A percentile compares a stretch with the other conserved stretches of the same genome.
Conservation (phyloP, 2,113 vertebrate genomes). For the Melanerpes formicivorus region DNA sequence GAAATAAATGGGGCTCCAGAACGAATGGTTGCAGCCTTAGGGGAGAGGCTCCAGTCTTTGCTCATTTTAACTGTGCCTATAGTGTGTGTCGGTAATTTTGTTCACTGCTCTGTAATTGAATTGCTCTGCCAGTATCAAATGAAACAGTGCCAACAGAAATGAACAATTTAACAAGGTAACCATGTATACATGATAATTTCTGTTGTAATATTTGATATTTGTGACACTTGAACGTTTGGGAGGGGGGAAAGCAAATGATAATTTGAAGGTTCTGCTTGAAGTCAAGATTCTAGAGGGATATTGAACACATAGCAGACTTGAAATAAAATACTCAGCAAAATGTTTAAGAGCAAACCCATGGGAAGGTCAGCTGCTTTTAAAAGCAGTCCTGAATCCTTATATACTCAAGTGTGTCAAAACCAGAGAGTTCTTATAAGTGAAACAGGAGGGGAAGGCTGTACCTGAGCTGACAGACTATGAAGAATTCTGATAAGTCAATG, state of each 20-base stretch:
- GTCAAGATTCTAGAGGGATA: neutral
- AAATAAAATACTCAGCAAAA: neutral
- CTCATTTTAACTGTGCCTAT: slow-evolving; percentile 49
- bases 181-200: neutral
- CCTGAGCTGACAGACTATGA: neutral
- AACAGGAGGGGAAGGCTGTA: neutral
- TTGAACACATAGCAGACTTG: fast-evolving
- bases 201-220: slow-evolving; percentile 8
- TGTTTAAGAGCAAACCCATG: neutral
- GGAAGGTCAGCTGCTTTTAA: neutral
- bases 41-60: slow-evolving; percentile 22
- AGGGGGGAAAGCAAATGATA: neutral
- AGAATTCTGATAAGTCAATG: neutral
- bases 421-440: neutral
- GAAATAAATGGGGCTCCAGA: slow-evolving; percentile 18
- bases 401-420: neutral
- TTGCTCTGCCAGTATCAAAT: neutral
- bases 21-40: slow-evolving; percentile 30
- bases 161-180: slow-evolving; percentile 34
- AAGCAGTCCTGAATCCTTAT: neutral
- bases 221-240: neutral
- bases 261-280: neutral
- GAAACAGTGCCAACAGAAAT: neutral
- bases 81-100: slow-evolving; percentile 13
- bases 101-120: slow-evolving; percentile 58